These are phyloP conservation scores for Macropus fuliginosus DNA, from an alignment of 2,797 vertebrate genomes.

Conservation along the genomic window DNA sequence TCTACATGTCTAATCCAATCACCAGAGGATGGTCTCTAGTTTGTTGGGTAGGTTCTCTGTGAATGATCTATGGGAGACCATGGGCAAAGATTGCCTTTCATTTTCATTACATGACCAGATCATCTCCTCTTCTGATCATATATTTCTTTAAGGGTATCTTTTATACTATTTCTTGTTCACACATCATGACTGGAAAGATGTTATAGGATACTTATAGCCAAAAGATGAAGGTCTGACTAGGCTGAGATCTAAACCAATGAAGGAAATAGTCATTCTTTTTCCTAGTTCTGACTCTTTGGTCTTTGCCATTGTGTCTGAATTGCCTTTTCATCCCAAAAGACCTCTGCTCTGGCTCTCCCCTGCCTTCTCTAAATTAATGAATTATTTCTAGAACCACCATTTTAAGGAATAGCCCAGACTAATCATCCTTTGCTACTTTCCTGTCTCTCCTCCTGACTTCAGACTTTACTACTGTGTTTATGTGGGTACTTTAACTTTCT, in stretches of 20 bases:
- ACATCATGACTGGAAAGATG: not conserved
- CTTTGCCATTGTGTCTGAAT: too few relatives aligned
- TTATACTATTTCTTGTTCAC: not conserved
- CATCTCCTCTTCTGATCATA: not conserved
- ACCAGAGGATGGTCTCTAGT: not conserved
- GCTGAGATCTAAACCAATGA: not conserved
- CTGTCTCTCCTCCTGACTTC: too few relatives aligned
- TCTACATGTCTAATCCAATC: not conserved
- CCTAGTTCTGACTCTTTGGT: not conserved
- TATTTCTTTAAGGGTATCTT: not conserved
- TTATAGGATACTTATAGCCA: not conserved
- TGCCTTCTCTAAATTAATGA: too few relatives aligned
- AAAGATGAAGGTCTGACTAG: not conserved
- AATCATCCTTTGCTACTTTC: too few relatives aligned
- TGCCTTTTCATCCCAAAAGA: too few relatives aligned
- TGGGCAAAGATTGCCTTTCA: not conserved
- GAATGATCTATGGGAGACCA: not conserved
- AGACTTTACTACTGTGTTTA: too few relatives aligned
- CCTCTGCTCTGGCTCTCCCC: too few relatives aligned
- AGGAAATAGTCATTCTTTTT: too few relatives aligned
- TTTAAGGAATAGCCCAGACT: too few relatives aligned
- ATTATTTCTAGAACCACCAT: too few relatives aligned
- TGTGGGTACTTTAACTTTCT: too few relatives aligned
- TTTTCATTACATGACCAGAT: not conserved
- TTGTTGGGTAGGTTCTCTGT: not conserved